These are phyloP conservation scores for Drosophila bocki DNA, from an alignment of 1,140 invertebrate species.

Conservation along the genomic window DNA sequence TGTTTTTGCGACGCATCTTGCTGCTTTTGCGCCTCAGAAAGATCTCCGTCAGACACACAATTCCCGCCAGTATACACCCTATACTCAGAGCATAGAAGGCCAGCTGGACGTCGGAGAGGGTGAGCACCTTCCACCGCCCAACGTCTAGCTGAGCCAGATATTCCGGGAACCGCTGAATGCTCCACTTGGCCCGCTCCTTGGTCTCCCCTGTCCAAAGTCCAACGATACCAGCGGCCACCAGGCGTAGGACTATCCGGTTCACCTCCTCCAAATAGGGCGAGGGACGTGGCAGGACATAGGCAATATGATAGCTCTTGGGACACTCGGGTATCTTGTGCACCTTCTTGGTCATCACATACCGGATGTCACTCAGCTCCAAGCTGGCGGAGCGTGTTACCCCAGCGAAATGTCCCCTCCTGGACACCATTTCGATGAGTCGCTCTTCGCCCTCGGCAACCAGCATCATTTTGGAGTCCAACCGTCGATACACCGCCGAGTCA, in stretches of 20 bases:
- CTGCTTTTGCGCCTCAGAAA: constrained; percentile 1
- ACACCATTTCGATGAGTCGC: constrained; percentile 61
- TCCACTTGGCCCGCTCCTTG: constrained; percentile 66
- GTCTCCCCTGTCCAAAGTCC: constrained; percentile 69
- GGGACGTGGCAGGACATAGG: constrained; percentile 66
- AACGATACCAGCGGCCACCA: constrained; percentile 65
- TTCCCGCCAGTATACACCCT: constrained; percentile 50
- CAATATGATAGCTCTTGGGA: constrained; percentile 80
- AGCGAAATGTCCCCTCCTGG: constrained; percentile 64
- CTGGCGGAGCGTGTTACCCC: constrained; percentile 66
- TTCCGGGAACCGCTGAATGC: constrained; percentile 63
- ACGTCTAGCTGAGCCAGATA: constrained; percentile 53
- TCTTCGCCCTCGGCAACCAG: constrained; percentile 72
- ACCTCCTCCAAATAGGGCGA: constrained; percentile 66
- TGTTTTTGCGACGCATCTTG: not conserved
- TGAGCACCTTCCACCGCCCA: constrained; percentile 70
- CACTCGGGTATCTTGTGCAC: constrained; percentile 82
- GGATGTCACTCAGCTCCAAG: constrained; percentile 62
- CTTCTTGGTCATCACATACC: constrained; percentile 72
- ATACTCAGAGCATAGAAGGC: constrained; percentile 69
- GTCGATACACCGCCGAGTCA: constrained; percentile 59
- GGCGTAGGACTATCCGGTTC: constrained; percentile 57
- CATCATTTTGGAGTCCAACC: constrained; percentile 67
- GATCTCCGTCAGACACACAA: constrained; percentile 43
- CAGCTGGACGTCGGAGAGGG: constrained; percentile 71